Base-by-base conservation (phyloP, 2,888 invertebrate genomes). In the Atherix ibis region DNA sequence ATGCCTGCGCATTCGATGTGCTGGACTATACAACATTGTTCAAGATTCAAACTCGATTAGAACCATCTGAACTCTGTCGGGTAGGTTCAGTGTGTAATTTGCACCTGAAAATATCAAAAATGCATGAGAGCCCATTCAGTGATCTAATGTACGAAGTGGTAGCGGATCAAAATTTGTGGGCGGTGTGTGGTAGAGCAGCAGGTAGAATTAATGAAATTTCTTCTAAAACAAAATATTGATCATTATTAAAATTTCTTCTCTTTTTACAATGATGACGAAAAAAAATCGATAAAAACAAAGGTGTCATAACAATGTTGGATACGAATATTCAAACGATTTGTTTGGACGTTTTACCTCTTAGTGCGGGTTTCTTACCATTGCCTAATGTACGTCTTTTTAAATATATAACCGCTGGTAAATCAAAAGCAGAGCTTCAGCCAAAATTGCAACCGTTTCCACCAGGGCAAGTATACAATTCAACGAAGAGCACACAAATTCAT, bases 101-200 rank as follows among this genome's bases (percentile, higher is more conserved):
- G 48, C 76, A 78, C 53, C 62, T 85, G 37, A 74, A 70, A 43
- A 76, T 87, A 28, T 74, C 72, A 43, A 70, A 73, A 55, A 66
- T 73, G 3, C 56, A 54, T 27, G 54, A 57, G 34, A 61, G 56
- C 45, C 59, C 58, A 2, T 61, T 54, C 39, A 48, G 47, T 16
- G 62, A 62, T 42, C 68, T 92, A 1, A 89, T 92, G 87, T 94
- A 92, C 54, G 91, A 92, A 62, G 88, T 94, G 8, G 62, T 89
- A 32, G 84, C 85, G 10, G 92, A 92, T 59, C 87, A 87, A 54
- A 79, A 80, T 22, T 76, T 85, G 67, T 94, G 94, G 94, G 89
- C 88, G 1, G 82, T 92, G 17, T 77, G 87, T 49, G 91, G 91
- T 3, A 70, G 87, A 35, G 85, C 88, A 18, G 85, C 89, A 46